Evolutionary conservation across 92 coral and sea anemone species (phyloP), one percentile per base, ranked within the genome.

Genomic region (Paragorgia papillata): DNA sequence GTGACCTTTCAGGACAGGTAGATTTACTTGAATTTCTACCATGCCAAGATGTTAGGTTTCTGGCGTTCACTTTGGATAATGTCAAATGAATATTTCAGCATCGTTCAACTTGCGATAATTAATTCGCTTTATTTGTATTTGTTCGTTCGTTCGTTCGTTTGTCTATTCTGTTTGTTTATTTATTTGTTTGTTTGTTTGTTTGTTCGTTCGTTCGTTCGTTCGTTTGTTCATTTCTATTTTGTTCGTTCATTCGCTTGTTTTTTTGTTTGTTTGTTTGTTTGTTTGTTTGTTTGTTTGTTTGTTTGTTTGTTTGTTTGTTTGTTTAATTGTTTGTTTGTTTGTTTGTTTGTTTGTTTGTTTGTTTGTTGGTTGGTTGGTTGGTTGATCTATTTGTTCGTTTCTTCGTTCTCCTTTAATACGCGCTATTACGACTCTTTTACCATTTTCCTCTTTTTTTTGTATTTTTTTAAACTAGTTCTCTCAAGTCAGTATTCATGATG

Each of bases 1-100:
- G 51, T 35, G 22, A 65, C 27, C 19, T 22, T 26, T 7, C 14
- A 65, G 43, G 22, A 65, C 10, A 35, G 73, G 73, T 65, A 39
- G n/a, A 7, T 46, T 65, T 1, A 58, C 1, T 5, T 37, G 6
- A 37, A 5, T 37, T 55, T 2, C 26, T 55, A 55, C 29, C 9
- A 19, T 24, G 12, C 29, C 10, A 21, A 37, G 43, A 37, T 37
- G 10, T 37, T 37, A 37, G 43, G 10, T 37, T 37, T 10, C 10
- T 37, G 6, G 43, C 43, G n/a, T n/a, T n/a, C n/a, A n/a, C n/a
- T n/a, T n/a, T n/a, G n/a, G n/a, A n/a, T n/a, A n/a, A n/a, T n/a
- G n/a, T n/a, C n/a, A n/a, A n/a, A n/a, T n/a, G n/a, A n/a, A n/a
- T n/a, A n/a, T n/a, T n/a, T n/a, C n/a, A n/a, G n/a, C n/a, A n/a